Evolutionary conservation across 2,797 vertebrate species (phyloP), one percentile per base, ranked within the genome.

Genomic region (Scleropages formosus): DNA sequence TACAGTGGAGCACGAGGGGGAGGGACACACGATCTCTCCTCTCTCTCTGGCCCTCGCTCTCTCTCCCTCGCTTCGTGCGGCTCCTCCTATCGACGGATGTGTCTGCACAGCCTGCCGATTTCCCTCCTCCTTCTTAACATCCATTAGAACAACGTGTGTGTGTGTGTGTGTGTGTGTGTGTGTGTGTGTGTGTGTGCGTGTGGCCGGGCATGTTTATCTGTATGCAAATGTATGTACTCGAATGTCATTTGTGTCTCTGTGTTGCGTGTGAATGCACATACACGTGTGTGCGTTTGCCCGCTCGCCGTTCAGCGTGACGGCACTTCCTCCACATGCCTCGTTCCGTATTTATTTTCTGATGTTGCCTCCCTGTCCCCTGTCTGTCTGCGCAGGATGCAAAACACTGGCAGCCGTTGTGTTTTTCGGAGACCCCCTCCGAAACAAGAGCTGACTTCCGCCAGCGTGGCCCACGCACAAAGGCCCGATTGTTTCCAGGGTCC

Each of bases 361-460:
- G 39, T 39, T 39, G 31, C 31, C 31, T 2, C 6, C 6, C 6
- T 39, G 31, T 39, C 31, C 31, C 31, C 39, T 31, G 39, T 39
- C 31, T 6, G 31, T 39, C 31, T 39, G 31, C 6, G 31, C 2
- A 39, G 39, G 31, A 39, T 31, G 39, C 39, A 39, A 39, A 39
- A 68, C 65, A 68, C 65, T 68, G 65, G 65, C 65, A 13, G 65
- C n/a, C 20, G 24, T 68, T 68, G 65, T 68, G 22, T 22, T 68
- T 39, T 22, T 20, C 44, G 24, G 16, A 20, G 12, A 13, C 49
- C 65, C 22, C 20, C 31, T 47, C 8, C 47, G 39, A 68, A 49
- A 24, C 46, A 46, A 39, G 20, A 49, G 65, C n/a, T 1, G 20
- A 47, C 65, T 68, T 68, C 65, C 44, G 46, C 65, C 31, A n/a